Evolutionary conservation across 2,797 vertebrate species (phyloP), one percentile per base, ranked within the genome.

Genomic region (Spea hammondii): DNA sequence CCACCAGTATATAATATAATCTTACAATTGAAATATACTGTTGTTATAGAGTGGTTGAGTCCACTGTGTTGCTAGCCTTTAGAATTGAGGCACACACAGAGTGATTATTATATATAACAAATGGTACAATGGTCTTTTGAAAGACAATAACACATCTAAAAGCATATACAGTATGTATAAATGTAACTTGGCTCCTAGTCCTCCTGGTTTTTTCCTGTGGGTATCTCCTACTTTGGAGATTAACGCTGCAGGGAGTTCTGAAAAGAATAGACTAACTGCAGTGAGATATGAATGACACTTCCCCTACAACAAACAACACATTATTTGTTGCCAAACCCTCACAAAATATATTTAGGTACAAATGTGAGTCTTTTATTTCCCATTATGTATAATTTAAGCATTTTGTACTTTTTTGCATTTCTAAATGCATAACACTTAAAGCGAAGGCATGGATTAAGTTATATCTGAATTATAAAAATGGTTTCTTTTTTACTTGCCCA

Each of bases 211-310:
- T 54, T 53, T 62, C 32, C 57, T 6, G 45, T 71, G 59, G 17
- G 13, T 71, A 65, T 77, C 71, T 32, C 55, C 6, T 45, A 10
- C 60, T 65, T 44, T 71, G 9, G 51, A 69, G 53, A 72, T 78
- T 78, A 78, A 65, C 68, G 65, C 76, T 65, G 76, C 59, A 48
- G 53, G 76, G 47, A 69, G 54, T 72, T 59, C 44, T 14, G 71
- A 57, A 71, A n/a, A 71, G 44, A 71, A 65, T 49, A 47, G 59
- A 45, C 60, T 17, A 11, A 57, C 55, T 13, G n/a, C 55, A 13
- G 55, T 57, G 55, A 11, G 4, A 51, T 65, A 54, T 10, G 50
- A 72, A 9, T 71, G 67, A 46, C 59, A 78, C 65, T 65, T 62
- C 46, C 50, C 8, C 59, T 48, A 55, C 14, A 17, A n/a, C 17